These are phyloP conservation scores for Lepeophtheirus nordmannii DNA, from an alignment of 2,888 invertebrate species.

Conservation along the genomic window DNA sequence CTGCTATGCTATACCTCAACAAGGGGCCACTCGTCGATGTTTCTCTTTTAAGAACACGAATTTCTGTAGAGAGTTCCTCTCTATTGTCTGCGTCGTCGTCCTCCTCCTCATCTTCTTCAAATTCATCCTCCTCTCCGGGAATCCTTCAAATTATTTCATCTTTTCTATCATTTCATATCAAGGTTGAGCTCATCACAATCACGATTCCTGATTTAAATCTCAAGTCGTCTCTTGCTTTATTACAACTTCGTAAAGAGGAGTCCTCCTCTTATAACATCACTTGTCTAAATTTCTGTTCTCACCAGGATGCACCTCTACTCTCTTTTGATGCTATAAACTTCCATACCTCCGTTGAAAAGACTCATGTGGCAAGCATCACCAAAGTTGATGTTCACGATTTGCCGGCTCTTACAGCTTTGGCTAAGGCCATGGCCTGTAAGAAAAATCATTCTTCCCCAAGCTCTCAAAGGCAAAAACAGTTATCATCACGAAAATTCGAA, in stretches of 20 bases:
- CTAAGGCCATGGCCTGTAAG: neutral
- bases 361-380: neutral
- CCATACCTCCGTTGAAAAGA: neutral
- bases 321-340: neutral
- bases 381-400: neutral
- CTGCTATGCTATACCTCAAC: neutral
- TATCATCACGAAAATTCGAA: neutral
- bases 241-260: neutral
- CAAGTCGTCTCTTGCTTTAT: neutral
- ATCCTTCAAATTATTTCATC: neutral
- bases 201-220: neutral
- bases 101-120: neutral
- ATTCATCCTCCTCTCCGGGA: neutral
- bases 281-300: neutral
- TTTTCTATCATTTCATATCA: neutral
- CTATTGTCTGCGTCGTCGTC: neutral
- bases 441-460: neutral
- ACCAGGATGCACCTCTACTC: neutral
- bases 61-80: neutral
- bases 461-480: neutral
- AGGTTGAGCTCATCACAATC: neutral
- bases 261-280: conserved; percentile 1
- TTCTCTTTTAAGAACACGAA: neutral
- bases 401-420: neutral
- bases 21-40: neutral